Conservation (phyloP, 92 coral and sea anemone genomes). For the Galaxea fascicularis region DNA sequence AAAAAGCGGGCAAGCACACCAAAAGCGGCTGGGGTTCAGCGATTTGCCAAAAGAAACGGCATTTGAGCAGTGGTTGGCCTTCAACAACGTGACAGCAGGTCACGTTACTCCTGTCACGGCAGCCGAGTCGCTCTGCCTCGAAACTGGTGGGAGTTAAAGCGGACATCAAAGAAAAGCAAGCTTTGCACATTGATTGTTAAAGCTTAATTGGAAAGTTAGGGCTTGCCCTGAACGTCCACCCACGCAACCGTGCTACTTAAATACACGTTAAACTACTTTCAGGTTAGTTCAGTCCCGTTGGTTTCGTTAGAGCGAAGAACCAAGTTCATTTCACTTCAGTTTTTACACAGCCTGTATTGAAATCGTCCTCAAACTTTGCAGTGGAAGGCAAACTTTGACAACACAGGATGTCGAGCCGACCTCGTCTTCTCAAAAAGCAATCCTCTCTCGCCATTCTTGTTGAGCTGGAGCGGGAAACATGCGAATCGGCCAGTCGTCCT, state of each 20-base stretch:
- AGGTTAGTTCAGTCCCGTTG: not conserved
- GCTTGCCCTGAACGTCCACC: conserved; percentile 67
- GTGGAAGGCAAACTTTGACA: not conserved
- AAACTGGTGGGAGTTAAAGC: not conserved
- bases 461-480: conserved; percentile 72
- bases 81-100: too few relatives aligned
- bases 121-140: not conserved
- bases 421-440: conserved; percentile 68
- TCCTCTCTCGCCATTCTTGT: conserved; percentile 81
- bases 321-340: not conserved
- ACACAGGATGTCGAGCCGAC: conserved; percentile 55
- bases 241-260: conserved; percentile 4
- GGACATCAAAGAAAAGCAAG: not conserved
- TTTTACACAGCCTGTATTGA: not conserved
- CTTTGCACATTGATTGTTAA: conserved; percentile 1
- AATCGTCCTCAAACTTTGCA: not conserved
- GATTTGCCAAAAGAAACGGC: too few relatives aligned
- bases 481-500: conserved; percentile 50
- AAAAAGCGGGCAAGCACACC: too few relatives aligned
- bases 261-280: not conserved
- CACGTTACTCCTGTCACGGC: not conserved
- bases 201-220: conserved; percentile 28
- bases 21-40: too few relatives aligned
- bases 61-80: too few relatives aligned
- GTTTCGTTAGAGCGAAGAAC: not conserved